Conservation (phyloP, 1,140 invertebrate genomes). For the Formica exsecta region DNA sequence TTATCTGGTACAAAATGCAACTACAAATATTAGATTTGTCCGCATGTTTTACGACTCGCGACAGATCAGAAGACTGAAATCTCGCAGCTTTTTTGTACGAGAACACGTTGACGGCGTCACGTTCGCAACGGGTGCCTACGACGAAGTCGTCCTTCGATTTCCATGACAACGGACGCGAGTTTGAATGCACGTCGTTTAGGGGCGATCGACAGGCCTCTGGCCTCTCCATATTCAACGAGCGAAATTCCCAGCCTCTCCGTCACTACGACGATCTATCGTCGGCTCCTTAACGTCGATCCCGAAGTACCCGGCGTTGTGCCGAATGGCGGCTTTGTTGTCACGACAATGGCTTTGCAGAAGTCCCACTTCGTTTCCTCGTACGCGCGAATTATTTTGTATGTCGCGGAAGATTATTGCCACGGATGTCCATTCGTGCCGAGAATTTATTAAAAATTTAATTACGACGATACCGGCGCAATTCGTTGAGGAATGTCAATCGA, state of each 20-base stretch:
- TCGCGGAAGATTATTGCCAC: conserved; percentile 30
- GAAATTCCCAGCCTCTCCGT: conserved; percentile 77
- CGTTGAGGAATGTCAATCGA: conserved; percentile 26
- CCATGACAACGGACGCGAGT: conserved; percentile 77
- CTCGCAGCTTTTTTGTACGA: conserved; percentile 41
- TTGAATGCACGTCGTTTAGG: conserved; percentile 81
- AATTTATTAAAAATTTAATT: conserved; percentile 63
- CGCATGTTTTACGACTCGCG: background rate
- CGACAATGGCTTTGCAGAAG: conserved; percentile 72
- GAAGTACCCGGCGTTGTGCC: conserved; percentile 53
- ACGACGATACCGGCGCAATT: background rate
- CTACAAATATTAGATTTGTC: conserved; percentile 33
- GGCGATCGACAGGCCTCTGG: conserved; percentile 78
- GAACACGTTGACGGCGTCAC: conserved; percentile 50
- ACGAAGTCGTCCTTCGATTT: conserved; percentile 77
- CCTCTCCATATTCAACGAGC: conserved; percentile 79
- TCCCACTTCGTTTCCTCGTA: conserved; percentile 70
- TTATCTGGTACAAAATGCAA: background rate
- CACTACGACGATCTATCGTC: conserved; percentile 76
- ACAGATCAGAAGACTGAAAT: conserved; percentile 44
- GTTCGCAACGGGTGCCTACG: conserved; percentile 60
- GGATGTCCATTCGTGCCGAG: background rate
- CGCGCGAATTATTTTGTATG: conserved; percentile 68
- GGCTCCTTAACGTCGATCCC: conserved; percentile 76
- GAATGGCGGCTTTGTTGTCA: conserved; percentile 71